Conservation (phyloP, 1,140 invertebrate species). For the Venturia canescens region DNA sequence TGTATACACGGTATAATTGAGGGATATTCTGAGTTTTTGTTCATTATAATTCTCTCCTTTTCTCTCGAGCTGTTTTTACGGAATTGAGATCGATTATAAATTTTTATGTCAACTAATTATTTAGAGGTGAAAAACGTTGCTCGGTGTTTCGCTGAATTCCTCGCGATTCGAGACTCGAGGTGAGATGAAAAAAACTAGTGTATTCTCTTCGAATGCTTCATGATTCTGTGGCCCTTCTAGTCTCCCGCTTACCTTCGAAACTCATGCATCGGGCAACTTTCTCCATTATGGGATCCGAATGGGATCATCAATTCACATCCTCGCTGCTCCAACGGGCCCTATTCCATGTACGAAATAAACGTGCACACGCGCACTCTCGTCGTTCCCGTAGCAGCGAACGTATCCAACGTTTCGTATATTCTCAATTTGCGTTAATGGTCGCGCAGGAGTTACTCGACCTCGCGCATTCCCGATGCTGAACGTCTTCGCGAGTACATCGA, state of each 20-base stretch:
- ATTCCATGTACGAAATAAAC: background rate
- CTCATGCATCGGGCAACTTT: constrained; percentile 49
- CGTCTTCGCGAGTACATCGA: constrained; percentile 40
- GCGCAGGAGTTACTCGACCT: constrained; percentile 43
- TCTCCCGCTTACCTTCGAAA: constrained; percentile 17
- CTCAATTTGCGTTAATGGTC: constrained; percentile 60
- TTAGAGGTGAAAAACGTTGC: too few relatives aligned
- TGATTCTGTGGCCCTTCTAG: constrained; percentile 12
- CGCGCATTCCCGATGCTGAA: constrained; percentile 37
- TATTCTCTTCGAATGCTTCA: constrained; percentile 46
- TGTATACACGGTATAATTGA: constrained; percentile 9
- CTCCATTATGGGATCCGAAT: constrained; percentile 59
- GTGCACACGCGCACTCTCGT: background rate
- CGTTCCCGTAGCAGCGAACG: constrained; percentile 25
- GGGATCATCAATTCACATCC: constrained; percentile 56
- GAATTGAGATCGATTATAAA: too few relatives aligned
- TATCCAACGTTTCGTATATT: constrained; percentile 58
- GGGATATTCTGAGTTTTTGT: background rate
- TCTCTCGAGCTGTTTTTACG: too few relatives aligned
- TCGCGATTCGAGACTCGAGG: background rate
- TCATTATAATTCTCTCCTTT: background rate
- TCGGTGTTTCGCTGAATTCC: background rate
- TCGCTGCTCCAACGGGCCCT: constrained; percentile 15
- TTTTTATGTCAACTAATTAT: too few relatives aligned
- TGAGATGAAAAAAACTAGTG: constrained; percentile 6